Conservation (phyloP, 2,113 vertebrate genomes). For the Isurus oxyrinchus region DNA sequence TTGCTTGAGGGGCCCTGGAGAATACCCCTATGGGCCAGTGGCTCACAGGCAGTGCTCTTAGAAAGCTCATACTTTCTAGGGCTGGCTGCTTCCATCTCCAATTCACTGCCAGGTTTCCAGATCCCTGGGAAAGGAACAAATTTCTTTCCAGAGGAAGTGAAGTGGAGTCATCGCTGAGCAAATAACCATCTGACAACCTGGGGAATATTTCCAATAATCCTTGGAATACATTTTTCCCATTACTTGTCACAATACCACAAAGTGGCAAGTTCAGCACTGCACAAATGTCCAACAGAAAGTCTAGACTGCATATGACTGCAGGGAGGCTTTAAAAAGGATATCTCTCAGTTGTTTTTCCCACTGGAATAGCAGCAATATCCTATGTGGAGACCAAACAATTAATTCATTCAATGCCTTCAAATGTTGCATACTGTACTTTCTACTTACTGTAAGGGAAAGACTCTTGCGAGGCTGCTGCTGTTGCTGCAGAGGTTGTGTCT, state of each 20-base stretch:
- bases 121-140: neutral
- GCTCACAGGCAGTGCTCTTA: neutral
- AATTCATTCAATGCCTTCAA: neutral
- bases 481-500: conserved; percentile 51
- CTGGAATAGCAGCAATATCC: neutral
- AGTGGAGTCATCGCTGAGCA: neutral
- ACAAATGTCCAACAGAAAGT: neutral
- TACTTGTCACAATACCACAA: neutral
- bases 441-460: conserved; percentile 81
- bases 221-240: neutral
- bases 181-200: neutral
- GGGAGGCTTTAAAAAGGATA: neutral
- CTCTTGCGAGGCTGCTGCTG: conserved; percentile 75
- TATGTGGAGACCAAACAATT: neutral
- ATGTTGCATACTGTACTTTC: neutral
- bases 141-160: neutral
- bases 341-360: neutral
- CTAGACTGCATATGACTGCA: neutral
- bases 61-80: too few species aligned
- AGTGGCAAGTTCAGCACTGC: neutral
- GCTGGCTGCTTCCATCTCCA: neutral
- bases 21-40: neutral
- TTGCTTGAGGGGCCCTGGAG: neutral
- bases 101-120: neutral
- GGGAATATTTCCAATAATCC: neutral